phyloP scores from a whole-genome alignment of 2,888 invertebrate species.

The Diarsia rubi region DNA sequence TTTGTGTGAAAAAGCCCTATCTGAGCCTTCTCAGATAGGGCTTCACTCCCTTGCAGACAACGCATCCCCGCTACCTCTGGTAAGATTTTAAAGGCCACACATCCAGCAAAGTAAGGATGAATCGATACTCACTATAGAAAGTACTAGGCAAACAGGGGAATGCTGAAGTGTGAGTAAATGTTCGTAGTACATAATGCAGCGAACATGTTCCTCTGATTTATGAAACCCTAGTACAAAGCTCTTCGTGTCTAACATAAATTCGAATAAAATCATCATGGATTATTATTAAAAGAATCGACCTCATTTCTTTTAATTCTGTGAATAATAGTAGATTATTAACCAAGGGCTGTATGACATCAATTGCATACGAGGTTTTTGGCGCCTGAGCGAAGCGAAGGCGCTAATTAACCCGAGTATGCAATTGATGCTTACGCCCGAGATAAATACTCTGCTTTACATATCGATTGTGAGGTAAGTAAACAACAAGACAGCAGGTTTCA shows the following conservation, averaged over 20 bases:
- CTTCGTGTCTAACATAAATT: constrained; percentile 19
- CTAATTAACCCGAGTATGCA: too few species aligned
- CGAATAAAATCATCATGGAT: background rate
- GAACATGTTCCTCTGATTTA: background rate
- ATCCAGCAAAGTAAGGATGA: constrained; percentile 19
- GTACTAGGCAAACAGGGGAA: constrained; percentile 11
- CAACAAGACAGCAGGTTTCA: too few species aligned
- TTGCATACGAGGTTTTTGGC: too few species aligned
- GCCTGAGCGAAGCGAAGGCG: too few species aligned
- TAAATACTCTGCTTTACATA: too few species aligned
- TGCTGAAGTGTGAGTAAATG: background rate
- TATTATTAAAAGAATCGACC: background rate
- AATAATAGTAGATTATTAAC: too few species aligned
- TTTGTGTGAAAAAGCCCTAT: background rate
- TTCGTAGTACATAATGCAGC: background rate
- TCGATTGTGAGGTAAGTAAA: too few species aligned
- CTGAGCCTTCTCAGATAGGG: too few species aligned
- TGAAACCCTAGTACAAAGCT: background rate
- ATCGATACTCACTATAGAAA: constrained; percentile 29
- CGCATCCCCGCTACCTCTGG: too few species aligned
- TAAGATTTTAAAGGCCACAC: constrained; percentile 23
- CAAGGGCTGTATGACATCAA: too few species aligned
- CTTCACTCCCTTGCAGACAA: too few species aligned
- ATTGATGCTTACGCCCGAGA: too few species aligned
- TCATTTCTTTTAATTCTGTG: background rate